Conservation (phyloP, 2,113 vertebrate genomes). For the Falcunculus frontatus region DNA sequence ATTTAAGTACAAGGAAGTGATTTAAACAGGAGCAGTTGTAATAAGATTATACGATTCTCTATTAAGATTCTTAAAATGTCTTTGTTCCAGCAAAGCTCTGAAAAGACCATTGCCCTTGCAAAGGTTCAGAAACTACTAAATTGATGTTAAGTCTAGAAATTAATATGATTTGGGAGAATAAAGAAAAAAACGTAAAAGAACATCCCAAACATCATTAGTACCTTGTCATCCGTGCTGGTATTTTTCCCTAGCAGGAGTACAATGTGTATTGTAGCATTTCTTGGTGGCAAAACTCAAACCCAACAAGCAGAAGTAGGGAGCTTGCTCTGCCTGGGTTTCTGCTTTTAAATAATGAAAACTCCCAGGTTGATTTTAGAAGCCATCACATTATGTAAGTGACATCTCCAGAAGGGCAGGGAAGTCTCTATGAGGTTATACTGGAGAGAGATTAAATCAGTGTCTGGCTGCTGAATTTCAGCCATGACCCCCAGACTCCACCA, state of each 20-base stretch:
- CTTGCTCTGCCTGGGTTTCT: not conserved
- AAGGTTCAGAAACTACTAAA: constrained; percentile 14
- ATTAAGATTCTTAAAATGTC: constrained; percentile 54
- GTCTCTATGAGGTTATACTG: not conserved
- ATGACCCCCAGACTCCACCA: not conserved
- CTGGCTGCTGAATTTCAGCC: not conserved
- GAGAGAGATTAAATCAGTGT: not conserved
- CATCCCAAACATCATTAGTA: not conserved
- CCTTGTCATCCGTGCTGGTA: not conserved
- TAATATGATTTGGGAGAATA: not conserved
- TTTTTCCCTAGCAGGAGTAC: not conserved
- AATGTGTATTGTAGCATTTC: rapidly evolving
- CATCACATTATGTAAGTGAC: not conserved
- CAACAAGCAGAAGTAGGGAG: not conserved
- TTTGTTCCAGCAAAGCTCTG: constrained; percentile 38
- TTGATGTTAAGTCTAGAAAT: not conserved
- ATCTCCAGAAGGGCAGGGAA: not conserved
- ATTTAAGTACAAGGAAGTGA: constrained; percentile 55
- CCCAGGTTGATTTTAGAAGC: not conserved
- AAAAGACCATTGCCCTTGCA: constrained; percentile 5
- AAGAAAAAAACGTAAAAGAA: not conserved
- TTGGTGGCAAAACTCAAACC: not conserved
- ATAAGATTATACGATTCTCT: constrained; percentile 50
- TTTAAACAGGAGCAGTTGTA: constrained; percentile 52
- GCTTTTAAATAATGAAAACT: not conserved